phyloP scores from a whole-genome alignment of 2,888 invertebrate species.

The Sepiola atlantica region DNA sequence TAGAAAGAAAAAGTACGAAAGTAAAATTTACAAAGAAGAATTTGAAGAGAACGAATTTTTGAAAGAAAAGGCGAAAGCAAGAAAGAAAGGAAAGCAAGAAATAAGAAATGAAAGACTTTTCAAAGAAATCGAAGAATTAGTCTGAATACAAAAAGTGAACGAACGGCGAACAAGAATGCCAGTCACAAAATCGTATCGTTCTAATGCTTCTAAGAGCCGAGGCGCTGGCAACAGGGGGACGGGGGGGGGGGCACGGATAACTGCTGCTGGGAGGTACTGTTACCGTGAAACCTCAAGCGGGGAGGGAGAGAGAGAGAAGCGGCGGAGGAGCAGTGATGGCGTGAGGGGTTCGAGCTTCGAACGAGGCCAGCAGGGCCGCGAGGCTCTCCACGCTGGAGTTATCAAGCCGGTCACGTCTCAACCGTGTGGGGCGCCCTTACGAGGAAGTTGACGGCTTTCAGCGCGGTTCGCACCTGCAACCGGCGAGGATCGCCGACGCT shows the following conservation, averaged over 20 bases:
- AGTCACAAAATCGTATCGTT: neutral
- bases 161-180: neutral
- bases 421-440: neutral
- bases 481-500: neutral
- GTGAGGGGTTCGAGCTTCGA: conserved; percentile 5
- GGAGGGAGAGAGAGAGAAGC: neutral
- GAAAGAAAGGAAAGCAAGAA: neutral
- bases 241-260: too few relatives aligned
- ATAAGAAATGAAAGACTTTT: neutral
- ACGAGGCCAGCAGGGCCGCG: neutral
- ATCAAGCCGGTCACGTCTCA: neutral
- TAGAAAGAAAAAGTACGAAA: neutral
- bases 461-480: neutral
- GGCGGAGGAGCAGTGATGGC: neutral
- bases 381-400: neutral
- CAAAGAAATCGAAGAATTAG: neutral
- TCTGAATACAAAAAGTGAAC: neutral
- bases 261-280: conserved; percentile 21
- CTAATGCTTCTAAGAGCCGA: neutral
- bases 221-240: neutral
- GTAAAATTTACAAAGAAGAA: neutral
- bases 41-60: neutral
- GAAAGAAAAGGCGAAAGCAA: neutral
- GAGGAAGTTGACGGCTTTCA: conserved; percentile 22
- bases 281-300: conserved; percentile 8